These are phyloP conservation scores for Porites cylindrica DNA, from an alignment of 92 coral and sea anemone species.

Conservation along the genomic window DNA sequence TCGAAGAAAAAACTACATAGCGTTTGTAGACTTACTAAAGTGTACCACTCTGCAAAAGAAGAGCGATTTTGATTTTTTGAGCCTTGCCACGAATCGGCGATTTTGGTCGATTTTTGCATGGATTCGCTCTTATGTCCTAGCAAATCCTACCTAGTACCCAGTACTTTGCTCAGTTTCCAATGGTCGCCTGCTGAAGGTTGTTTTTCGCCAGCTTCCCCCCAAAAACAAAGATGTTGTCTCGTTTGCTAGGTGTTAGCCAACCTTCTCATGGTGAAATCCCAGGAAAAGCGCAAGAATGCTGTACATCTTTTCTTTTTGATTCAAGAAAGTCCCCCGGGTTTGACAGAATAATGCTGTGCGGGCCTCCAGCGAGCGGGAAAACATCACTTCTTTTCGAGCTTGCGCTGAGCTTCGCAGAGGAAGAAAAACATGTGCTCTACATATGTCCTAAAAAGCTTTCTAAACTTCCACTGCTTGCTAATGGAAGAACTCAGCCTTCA, in stretches of 20 bases:
- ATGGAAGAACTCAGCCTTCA: conserved; percentile 75
- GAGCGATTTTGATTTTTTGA: too few relatives aligned
- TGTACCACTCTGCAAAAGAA: too few relatives aligned
- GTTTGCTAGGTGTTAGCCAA: conserved; percentile 33
- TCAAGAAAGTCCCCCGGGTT: conserved; percentile 17
- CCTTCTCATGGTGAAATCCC: neutral
- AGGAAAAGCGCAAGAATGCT: neutral
- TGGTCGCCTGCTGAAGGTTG: conserved; percentile 18
- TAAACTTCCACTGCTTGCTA: conserved; percentile 78
- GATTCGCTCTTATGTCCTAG: too few relatives aligned
- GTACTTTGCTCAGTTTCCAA: neutral
- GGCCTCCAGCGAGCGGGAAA: conserved; percentile 84
- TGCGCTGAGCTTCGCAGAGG: conserved; percentile 90
- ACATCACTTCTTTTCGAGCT: conserved; percentile 88
- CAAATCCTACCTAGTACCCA: neutral
- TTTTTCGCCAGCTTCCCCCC: too few relatives aligned
- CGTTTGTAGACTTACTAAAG: too few relatives aligned
- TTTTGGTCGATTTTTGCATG: too few relatives aligned
- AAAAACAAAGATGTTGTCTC: conserved; percentile 40
- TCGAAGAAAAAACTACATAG: too few relatives aligned
- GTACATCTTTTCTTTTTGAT: conserved; percentile 51
- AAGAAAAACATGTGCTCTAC: conserved; percentile 81
- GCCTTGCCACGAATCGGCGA: too few relatives aligned
- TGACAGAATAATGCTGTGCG: conserved; percentile 65
- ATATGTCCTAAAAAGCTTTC: conserved; percentile 75